Conservation (phyloP, 2,888 invertebrate genomes). For the Lysandra coridon region DNA sequence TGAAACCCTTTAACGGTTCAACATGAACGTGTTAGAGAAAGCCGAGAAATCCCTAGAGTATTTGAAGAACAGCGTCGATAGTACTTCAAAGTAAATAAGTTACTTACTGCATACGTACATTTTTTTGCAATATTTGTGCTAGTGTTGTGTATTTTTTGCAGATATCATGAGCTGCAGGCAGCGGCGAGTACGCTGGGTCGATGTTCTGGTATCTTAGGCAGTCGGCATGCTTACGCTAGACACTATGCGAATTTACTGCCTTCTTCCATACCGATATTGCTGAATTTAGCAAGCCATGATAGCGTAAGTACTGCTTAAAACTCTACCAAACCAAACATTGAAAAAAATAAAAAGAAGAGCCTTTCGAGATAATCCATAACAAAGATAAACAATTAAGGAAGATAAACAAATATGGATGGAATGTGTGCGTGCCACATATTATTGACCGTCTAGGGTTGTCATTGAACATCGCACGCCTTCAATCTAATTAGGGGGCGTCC, state of each 20-base stretch:
- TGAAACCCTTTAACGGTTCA: constrained; percentile 36
- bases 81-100: constrained; percentile 61
- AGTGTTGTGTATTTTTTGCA: constrained; percentile 46
- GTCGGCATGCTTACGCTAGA: constrained; percentile 64
- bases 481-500: too few relatives aligned
- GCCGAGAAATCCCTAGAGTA: constrained; percentile 74
- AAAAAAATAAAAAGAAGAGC: too few relatives aligned
- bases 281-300: constrained; percentile 70
- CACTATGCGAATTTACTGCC: constrained; percentile 71
- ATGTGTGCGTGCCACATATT: too few relatives aligned
- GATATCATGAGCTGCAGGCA: constrained; percentile 70
- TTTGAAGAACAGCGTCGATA: constrained; percentile 62
- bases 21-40: constrained; percentile 74
- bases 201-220: constrained; percentile 69
- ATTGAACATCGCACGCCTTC: too few relatives aligned
- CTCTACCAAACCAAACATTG: too few relatives aligned
- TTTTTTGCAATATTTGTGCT: constrained; percentile 29
- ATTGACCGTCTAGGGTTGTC: too few relatives aligned
- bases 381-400: too few relatives aligned
- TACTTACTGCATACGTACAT: constrained; percentile 35
- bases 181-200: constrained; percentile 71
- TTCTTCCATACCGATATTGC: constrained; percentile 64
- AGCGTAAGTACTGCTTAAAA: constrained; percentile 62
- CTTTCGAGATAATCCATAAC: too few relatives aligned
- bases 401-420: too few relatives aligned